These are phyloP conservation scores for Falco columbarius DNA, from an alignment of 2,797 vertebrate species.

Conservation along the genomic window DNA sequence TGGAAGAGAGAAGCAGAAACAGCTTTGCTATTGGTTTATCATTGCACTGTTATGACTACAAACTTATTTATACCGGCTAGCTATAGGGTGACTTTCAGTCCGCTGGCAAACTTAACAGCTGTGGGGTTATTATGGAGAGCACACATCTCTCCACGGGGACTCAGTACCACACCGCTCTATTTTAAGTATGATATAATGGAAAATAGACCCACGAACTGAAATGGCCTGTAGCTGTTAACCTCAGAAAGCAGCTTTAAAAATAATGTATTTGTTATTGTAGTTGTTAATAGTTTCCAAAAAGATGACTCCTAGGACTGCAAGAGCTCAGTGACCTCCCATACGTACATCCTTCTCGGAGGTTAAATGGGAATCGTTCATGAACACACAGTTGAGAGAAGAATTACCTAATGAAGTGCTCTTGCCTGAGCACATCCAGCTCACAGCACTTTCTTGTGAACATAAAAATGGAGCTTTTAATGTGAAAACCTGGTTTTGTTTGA, in stretches of 20 bases:
- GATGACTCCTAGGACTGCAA: not conserved
- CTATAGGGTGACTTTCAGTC: not conserved
- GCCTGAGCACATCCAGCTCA: slow-evolving; percentile 7
- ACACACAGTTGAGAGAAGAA: slow-evolving; percentile 24
- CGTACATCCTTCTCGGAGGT: not conserved
- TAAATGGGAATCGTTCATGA: not conserved
- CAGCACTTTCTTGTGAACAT: not conserved
- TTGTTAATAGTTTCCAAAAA: slow-evolving; percentile 12
- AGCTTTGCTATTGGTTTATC: not conserved
- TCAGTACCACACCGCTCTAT: not conserved
- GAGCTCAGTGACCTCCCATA: slow-evolving; percentile 5
- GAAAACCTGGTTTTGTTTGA: slow-evolving; percentile 41
- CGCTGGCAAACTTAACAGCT: not conserved
- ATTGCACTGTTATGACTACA: not conserved
- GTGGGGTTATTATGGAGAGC: not conserved
- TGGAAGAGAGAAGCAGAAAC: not conserved
- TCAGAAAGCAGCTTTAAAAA: slow-evolving; percentile 22
- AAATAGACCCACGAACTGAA: not conserved
- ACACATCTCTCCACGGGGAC: not conserved
- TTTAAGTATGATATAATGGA: not conserved
- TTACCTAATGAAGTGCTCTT: slow-evolving; percentile 50
- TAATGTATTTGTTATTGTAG: not conserved
- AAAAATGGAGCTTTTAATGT: slow-evolving; percentile 21
- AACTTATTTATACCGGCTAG: not conserved
- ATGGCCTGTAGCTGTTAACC: not conserved